Base-by-base conservation (phyloP, 2,888 invertebrate species). In the Mermis nigrescens region DNA sequence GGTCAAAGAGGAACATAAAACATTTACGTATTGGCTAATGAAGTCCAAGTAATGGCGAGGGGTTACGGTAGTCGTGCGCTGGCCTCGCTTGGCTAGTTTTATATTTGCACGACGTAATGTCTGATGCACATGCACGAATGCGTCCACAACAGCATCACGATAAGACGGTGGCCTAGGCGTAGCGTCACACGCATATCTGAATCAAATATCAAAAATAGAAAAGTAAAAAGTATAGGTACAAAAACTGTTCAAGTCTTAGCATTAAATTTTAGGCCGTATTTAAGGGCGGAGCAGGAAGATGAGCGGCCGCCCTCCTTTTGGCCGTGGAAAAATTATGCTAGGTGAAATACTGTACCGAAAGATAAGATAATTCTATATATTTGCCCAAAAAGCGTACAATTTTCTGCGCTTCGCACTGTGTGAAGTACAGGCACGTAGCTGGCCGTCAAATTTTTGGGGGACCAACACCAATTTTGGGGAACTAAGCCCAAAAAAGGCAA, bases 41-140 rank as follows among this genome's bases (percentile, higher is more conserved):
- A 98, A 98, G 77, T 99, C 98, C 60, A 99, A 78, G 76, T 92
- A 99, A 77, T 98, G 95, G 76, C 86, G 80, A 2, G 98, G 98
- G 12, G 98, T 98, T 63, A 98, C 91, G 24, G 94, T 89, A 85
- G 91, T 94, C 22, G 90, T 91, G 62, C 92, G 81, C 63, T 88
- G 86, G 46, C 94, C 94, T 54, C 92, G 80, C 75, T 91, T 92
- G 3, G 83, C 83, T 58, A 95, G 79, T 57, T 90, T 79, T 0
- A 84, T 81, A 74, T 98, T 98, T 57, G 94, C 92, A 70, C 86
- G 85, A 74, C 94, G 91, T 63, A 99, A 79, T 0, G 95, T 92
- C 77, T 90, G 90, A 75, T 98, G 98, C 31, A 95, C 94, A 74
- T 91, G 94, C 22, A 98, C 95, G 73, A 89, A 91, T 0, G 92